These are phyloP conservation scores for Ethmia dodecea DNA, from an alignment of 2,888 invertebrate genomes.

Conservation along the genomic window DNA sequence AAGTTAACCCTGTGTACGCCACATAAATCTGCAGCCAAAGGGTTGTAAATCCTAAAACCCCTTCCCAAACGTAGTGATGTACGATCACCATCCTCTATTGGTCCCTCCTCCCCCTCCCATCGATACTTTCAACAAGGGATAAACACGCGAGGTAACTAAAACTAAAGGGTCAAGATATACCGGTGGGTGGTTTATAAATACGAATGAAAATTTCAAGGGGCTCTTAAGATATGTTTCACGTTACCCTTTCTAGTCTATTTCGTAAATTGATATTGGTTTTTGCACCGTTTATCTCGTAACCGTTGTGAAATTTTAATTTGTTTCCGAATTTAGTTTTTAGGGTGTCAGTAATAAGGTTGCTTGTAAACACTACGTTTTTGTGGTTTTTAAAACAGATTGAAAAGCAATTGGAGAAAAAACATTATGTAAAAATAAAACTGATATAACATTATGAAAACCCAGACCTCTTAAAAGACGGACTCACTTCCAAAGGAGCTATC, in stretches of 20 bases:
- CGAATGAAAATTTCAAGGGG: conserved; percentile 66
- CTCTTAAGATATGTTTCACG: conserved; percentile 48
- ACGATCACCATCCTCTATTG: conserved; percentile 36
- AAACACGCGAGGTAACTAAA: conserved; percentile 17
- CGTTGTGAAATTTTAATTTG: conserved; percentile 46
- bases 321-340: conserved; percentile 5
- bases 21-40: conserved; percentile 69
- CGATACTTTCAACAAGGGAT: conserved; percentile 8
- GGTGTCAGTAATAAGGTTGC: no score
- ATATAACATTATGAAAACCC: no score
- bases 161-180: conserved; percentile 26
- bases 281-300: conserved; percentile 38
- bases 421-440: no score
- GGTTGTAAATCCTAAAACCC: conserved; percentile 69
- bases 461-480: no score
- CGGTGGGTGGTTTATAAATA: conserved; percentile 48
- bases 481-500: no score
- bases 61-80: conserved; percentile 54
- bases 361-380: no score
- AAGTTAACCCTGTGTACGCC: conserved; percentile 47
- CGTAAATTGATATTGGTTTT: conserved; percentile 62
- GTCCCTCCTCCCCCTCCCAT: conserved; percentile 18
- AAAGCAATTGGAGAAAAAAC: no score
- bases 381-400: no score
- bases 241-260: conserved; percentile 60